phyloP scores from a whole-genome alignment of 2,797 vertebrate genomes.

The Rhyacichthys aspro region DNA sequence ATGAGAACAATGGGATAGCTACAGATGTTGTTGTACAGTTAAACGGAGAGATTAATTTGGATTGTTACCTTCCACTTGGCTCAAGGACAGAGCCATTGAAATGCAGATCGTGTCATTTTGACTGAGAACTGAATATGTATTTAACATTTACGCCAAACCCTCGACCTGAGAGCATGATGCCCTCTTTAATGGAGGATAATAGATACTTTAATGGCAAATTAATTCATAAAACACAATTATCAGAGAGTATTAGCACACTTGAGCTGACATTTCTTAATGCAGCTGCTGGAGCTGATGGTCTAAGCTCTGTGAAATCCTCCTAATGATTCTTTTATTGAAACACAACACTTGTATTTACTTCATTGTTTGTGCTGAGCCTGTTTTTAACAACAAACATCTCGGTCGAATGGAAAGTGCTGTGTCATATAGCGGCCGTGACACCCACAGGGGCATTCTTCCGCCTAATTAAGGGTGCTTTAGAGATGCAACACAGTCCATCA shows the following conservation, averaged over 20 bases:
- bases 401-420: not conserved
- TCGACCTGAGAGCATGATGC: not conserved
- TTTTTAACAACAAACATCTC: not conserved
- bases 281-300: not conserved
- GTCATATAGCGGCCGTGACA: conserved; percentile 11
- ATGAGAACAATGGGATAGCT: too few relatives aligned
- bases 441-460: conserved; percentile 37
- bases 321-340: conserved; percentile 8
- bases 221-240: conserved; percentile 14
- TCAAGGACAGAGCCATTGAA: conserved; percentile 2
- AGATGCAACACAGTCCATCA: conserved; percentile 25
- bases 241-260: conserved; percentile 8
- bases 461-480: conserved; percentile 29
- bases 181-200: conserved; percentile 12
- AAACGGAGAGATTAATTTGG: too few relatives aligned
- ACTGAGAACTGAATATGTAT: not conserved
- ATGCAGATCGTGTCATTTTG: conserved; percentile 9
- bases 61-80: not conserved
- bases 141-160: conserved; percentile 11
- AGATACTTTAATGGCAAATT: conserved; percentile 2
- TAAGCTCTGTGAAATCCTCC: not conserved
- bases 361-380: not conserved
- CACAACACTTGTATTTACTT: conserved; percentile 7
- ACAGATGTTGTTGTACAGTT: too few relatives aligned
- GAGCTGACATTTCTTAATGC: conserved; percentile 5